Evolutionary conservation across 2,797 vertebrate species (phyloP).

Genomic region (Melanogrammus aeglefinus): DNA sequence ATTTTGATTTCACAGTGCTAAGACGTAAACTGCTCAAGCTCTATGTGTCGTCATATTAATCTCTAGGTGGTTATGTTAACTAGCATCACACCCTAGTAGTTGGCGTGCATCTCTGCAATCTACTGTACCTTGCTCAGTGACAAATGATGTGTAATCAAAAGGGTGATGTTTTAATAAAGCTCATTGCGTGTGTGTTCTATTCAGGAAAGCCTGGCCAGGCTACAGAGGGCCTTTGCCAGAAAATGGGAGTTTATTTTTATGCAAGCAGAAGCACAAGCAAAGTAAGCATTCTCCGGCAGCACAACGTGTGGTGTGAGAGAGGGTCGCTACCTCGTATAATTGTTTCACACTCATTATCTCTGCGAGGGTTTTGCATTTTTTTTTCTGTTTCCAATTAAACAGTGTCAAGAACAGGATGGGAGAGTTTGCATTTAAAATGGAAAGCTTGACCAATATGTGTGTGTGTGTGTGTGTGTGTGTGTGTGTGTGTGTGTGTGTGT

Average conservation of each 20-base stretch:
- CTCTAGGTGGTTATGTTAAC: neutral
- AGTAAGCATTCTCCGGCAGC: slow-evolving; percentile 77
- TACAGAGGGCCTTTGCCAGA: slow-evolving; percentile 96
- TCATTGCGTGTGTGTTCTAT: slow-evolving; percentile 22
- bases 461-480: slow-evolving; percentile 3
- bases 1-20: too few relatives aligned
- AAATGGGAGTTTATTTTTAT: slow-evolving; percentile 99
- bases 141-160: neutral
- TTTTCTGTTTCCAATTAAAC: slow-evolving; percentile 16
- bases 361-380: neutral
- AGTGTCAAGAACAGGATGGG: slow-evolving; percentile 12
- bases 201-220: slow-evolving; percentile 95
- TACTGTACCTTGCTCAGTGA: slow-evolving; percentile 5
- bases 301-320: neutral
- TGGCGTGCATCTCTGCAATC: neutral
- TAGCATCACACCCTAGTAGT: neutral
- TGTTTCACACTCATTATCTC: neutral
- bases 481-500: slow-evolving; percentile 6
- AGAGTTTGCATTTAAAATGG: neutral
- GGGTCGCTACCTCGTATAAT: neutral
- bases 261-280: slow-evolving; percentile 99
- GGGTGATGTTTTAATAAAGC: slow-evolving; percentile 17
- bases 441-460: neutral
- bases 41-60: too few relatives aligned
- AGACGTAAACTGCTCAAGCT: too few relatives aligned